Conservation (phyloP, 1,140 invertebrate genomes). For the Anoplolepis gracilipes region DNA sequence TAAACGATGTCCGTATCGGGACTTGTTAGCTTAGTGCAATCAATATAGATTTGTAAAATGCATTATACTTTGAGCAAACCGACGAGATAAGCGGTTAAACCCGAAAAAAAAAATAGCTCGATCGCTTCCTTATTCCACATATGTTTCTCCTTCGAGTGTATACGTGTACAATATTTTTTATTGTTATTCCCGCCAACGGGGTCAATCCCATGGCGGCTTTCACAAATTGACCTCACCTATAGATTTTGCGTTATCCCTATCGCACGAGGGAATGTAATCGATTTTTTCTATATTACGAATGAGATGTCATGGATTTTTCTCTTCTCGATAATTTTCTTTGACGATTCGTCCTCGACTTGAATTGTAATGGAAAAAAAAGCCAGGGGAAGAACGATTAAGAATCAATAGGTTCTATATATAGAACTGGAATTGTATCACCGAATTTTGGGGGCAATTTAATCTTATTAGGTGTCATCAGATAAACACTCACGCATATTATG, state of each 20-base stretch:
- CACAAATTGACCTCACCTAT: constrained; percentile 22
- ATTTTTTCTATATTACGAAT: constrained; percentile 23
- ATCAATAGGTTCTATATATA: neutral
- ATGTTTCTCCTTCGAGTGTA: no score
- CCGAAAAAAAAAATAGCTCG: neutral
- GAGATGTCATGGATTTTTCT: neutral
- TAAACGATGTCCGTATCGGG: neutral
- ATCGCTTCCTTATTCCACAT: neutral
- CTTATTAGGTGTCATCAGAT: neutral
- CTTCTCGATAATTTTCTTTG: neutral
- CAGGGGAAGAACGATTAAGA: neutral
- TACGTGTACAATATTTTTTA: constrained; percentile 2
- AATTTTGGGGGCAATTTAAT: constrained; percentile 13
- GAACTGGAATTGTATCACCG: neutral
- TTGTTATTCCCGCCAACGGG: neutral
- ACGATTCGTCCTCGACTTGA: neutral
- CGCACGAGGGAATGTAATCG: neutral
- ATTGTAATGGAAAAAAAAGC: constrained; percentile 16
- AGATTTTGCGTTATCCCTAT: neutral
- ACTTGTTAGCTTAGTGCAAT: neutral
- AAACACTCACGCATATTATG: neutral
- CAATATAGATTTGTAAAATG: neutral
- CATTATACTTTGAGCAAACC: neutral
- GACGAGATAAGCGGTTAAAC: neutral
- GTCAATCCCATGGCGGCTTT: constrained; percentile 9